These are phyloP conservation scores for Sandelia bainsii DNA, from an alignment of 2,797 vertebrate species.

Conservation along the genomic window DNA sequence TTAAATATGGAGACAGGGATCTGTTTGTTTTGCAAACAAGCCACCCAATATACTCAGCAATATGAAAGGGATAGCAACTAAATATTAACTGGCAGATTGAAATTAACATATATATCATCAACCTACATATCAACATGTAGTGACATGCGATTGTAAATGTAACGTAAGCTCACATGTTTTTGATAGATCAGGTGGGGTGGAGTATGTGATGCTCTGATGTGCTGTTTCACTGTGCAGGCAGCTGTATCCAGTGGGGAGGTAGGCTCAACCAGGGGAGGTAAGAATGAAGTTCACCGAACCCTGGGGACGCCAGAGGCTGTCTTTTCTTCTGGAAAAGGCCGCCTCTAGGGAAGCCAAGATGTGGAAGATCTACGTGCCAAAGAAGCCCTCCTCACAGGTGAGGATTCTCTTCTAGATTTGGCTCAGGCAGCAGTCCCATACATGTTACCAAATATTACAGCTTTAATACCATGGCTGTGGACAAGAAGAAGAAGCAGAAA, in stretches of 20 bases:
- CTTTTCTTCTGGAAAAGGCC: constrained; percentile 94
- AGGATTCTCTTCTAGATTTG: constrained; percentile 30
- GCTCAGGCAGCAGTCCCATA: too few relatives aligned
- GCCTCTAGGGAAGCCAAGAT: constrained; percentile 96
- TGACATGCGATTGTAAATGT: not conserved
- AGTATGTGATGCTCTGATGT: not conserved
- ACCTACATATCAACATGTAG: too few relatives aligned
- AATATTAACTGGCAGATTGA: not conserved
- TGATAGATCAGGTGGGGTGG: too few relatives aligned
- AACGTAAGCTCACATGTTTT: not conserved
- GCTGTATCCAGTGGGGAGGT: constrained; percentile 97
- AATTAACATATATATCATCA: too few relatives aligned
- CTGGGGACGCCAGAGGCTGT: constrained; percentile 96
- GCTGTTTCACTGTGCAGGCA: constrained; percentile 85
- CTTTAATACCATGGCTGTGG: not conserved
- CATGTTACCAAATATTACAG: too few relatives aligned
- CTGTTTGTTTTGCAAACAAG: not conserved
- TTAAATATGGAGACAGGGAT: not conserved
- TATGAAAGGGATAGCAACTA: not conserved
- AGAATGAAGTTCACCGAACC: constrained; percentile 94
- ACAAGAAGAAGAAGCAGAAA: too few relatives aligned
- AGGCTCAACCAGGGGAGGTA: constrained; percentile 90
- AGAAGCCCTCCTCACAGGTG: constrained; percentile 93
- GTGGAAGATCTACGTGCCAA: constrained; percentile 95
- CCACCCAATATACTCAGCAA: not conserved